Evolutionary conservation across 2,888 invertebrate species (phyloP).

Genomic region (Enchytraeus crypticus): DNA sequence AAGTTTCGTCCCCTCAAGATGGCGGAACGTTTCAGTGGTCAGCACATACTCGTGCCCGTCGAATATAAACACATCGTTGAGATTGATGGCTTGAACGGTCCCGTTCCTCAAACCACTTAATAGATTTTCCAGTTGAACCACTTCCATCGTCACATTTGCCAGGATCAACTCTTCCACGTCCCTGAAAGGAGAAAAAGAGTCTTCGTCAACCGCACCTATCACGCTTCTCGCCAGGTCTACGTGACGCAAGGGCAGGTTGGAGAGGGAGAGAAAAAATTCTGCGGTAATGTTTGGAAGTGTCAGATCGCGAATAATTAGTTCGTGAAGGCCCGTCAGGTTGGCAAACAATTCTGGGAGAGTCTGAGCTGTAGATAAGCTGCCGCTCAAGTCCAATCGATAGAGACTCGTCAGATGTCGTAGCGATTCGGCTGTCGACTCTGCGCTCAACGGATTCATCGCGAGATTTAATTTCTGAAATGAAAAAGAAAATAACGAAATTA

Average conservation of each 20-base stretch:
- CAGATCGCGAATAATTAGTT: conserved; percentile 2
- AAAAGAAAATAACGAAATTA: too few species aligned
- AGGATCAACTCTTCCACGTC: conserved; percentile 6
- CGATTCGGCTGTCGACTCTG: background rate
- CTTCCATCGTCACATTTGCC: background rate
- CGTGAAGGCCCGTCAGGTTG: conserved; percentile 4
- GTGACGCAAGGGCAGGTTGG: background rate
- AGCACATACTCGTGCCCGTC: background rate
- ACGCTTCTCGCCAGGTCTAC: conserved; percentile 8
- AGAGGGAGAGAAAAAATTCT: conserved; percentile 3
- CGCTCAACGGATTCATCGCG: conserved; percentile 7
- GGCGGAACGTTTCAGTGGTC: conserved; percentile 8
- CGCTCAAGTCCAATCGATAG: conserved; percentile 9
- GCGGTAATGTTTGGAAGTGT: background rate
- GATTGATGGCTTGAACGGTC: conserved; percentile 9
- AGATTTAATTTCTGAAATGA: conserved; percentile 1
- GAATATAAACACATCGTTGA: conserved; percentile 10
- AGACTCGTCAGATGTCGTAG: background rate
- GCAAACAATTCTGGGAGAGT: conserved; percentile 6
- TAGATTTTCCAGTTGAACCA: conserved; percentile 3
- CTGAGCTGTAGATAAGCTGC: background rate
- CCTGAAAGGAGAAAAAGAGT: conserved; percentile 2
- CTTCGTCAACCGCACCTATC: background rate
- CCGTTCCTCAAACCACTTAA: conserved; percentile 12
- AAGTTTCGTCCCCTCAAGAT: conserved; percentile 4